These are phyloP conservation scores for Abrostola tripartita DNA, from an alignment of 2,888 invertebrate genomes.

Conservation along the genomic window DNA sequence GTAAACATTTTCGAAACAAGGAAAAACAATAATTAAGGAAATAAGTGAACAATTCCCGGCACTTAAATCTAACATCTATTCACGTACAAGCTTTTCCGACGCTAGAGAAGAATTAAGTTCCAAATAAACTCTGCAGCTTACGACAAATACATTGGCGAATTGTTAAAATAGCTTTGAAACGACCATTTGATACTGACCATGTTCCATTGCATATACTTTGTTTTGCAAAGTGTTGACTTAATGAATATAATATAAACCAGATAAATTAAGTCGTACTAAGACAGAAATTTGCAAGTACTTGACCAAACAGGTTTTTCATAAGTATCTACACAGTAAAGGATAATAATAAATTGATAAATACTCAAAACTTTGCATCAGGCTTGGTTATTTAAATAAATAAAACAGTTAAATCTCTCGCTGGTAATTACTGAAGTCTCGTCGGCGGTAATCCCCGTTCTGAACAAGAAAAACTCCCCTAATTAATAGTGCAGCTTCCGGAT, in stretches of 20 bases:
- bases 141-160: slow-evolving; percentile 5
- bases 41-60: neutral
- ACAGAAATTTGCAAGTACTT: too few species aligned
- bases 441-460: slow-evolving; percentile 73
- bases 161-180: slow-evolving; percentile 31
- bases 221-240: neutral
- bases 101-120: neutral
- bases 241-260: too few species aligned
- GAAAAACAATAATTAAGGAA: neutral
- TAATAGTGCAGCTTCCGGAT: slow-evolving; percentile 82
- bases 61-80: neutral
- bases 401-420: slow-evolving; percentile 51
- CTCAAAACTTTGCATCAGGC: slow-evolving; percentile 1
- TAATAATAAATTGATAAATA: too few species aligned
- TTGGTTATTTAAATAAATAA: slow-evolving; percentile 54
- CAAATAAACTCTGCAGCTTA: slow-evolving; percentile 3
- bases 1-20: neutral
- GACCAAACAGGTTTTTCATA: too few species aligned
- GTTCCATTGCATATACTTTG: slow-evolving; percentile 9
- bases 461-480: slow-evolving; percentile 83
- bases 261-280: neutral
- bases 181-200: slow-evolving; percentile 34
- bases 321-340: too few species aligned
- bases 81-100: neutral
- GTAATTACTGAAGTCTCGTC: slow-evolving; percentile 72